Base-by-base conservation (phyloP, 2,888 invertebrate species). In the Hirtodrosophila alboralis region DNA sequence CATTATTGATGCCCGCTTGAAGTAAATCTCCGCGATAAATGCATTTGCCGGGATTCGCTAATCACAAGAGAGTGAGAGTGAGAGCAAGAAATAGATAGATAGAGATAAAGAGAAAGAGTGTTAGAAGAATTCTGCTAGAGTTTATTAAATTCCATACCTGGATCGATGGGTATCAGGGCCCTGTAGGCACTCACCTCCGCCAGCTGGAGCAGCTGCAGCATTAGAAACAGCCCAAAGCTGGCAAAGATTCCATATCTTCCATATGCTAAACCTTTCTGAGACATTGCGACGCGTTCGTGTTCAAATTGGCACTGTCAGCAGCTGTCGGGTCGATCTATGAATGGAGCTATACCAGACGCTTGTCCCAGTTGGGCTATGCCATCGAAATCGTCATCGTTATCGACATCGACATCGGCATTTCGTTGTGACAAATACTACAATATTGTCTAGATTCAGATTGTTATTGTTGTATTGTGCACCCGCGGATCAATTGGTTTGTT, bases 1-100 rank as follows among this genome's bases (percentile, higher is more conserved):
- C 89, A 30, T 74, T 47, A 63, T 79, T 89, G n/a, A 80, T 41
- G n/a, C 89, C 89, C 45, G 64, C 13, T 26, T 80, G 57, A 3
- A 90, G 59, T 13, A 63, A 58, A 47, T 89, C 90, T 13, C 88
- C 88, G 16, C 88, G 89, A 70, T 90, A 90, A 13, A 79, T 40
- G 62, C 89, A 89, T 51, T 88, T 88, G n/a, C 86, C 88, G n/a
- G 77, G 84, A 57, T 81, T 14, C 9, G 6, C 63, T 69, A 28
- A 12, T 23, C 23, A 5, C 4, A 4, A 18, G 2, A 12, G 9
- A n/a, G 4, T 7, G 5, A 13, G 10, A n/a, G 27, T n/a, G n/a
- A n/a, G n/a, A n/a, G n/a, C n/a, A n/a, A n/a, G n/a, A n/a, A n/a
- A n/a, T n/a, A 7, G 12, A 12, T 12, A 6, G 9, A 9, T 18